These are phyloP conservation scores for Bilobella aurantiaca DNA, from an alignment of 1,140 invertebrate species.

Conservation along the genomic window DNA sequence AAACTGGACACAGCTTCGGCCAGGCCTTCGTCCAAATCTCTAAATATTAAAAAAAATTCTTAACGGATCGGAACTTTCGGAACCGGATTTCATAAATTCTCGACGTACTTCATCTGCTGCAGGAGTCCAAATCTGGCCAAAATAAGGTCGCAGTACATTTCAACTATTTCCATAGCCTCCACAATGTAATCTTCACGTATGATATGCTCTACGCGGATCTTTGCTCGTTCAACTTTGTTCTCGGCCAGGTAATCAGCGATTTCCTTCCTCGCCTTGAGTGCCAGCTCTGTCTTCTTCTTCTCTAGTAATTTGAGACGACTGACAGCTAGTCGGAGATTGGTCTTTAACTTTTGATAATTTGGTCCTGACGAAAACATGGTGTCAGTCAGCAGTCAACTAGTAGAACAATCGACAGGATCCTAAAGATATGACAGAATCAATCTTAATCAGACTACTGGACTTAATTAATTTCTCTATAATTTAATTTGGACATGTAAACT, in stretches of 20 bases:
- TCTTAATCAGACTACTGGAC: no score
- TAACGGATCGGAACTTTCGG: no score
- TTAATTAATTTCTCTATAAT: no score
- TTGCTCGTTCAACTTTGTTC: conserved; percentile 84
- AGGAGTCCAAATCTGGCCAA: conserved; percentile 92
- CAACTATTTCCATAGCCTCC: conserved; percentile 96
- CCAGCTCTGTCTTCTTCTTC: conserved; percentile 96
- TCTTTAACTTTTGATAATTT: conserved; percentile 93
- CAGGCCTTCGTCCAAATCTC: conserved; percentile 84
- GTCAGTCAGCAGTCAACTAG: no score
- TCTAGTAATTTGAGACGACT: conserved; percentile 89
- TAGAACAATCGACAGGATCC: no score
- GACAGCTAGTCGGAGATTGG: conserved; percentile 80
- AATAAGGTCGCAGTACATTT: conserved; percentile 99
- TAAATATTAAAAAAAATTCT: conserved; percentile 38
- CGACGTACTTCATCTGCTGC: conserved; percentile 85
- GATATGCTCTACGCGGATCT: conserved; percentile 95
- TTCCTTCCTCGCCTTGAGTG: conserved; percentile 90
- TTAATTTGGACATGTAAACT: no score
- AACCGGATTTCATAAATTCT: no score
- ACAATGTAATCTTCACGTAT: conserved; percentile 98
- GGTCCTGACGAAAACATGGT: conserved; percentile 82
- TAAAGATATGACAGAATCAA: no score
- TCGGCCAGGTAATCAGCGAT: conserved; percentile 89
- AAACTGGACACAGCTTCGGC: conserved; percentile 91